Percentiles rank a stretch among this genome's conserved stretches.
These are phyloP conservation scores for Hydra vulgaris DNA, from an alignment of 30 jellyfish, hydroid and myxozoan genomes.

Conservation along the genomic window DNA sequence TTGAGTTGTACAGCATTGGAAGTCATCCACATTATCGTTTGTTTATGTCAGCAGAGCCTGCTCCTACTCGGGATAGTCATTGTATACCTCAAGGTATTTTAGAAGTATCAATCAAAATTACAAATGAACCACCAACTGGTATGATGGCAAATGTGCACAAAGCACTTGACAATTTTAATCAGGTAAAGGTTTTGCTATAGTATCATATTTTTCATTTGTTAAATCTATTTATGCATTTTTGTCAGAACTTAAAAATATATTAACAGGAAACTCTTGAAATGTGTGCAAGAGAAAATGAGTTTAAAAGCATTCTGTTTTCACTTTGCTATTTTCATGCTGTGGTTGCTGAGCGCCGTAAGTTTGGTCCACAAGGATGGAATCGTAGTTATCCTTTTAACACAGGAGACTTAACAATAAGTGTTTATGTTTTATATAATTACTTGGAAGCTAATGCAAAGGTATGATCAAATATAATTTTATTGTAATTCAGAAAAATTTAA, in stretches of 20 bases:
- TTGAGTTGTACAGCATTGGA: conserved; percentile 81
- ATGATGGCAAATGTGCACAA: conserved; percentile 98
- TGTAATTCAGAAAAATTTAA: too few relatives aligned
- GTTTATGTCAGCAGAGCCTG: conserved; percentile 98
- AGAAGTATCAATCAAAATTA: conserved; percentile 87
- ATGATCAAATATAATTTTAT: neutral
- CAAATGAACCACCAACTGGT: conserved; percentile 99
- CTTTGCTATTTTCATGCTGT: conserved; percentile 98
- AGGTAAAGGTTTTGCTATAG: conserved; percentile 61
- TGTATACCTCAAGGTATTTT: conserved; percentile 95
- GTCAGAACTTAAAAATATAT: too few relatives aligned
- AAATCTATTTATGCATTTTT: too few relatives aligned
- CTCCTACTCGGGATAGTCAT: conserved; percentile 98
- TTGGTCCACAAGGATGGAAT: conserved; percentile 99
- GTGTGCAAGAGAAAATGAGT: conserved; percentile 97
- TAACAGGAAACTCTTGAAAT: conserved; percentile 88
- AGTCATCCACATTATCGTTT: conserved; percentile 73
- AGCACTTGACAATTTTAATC: conserved; percentile 91
- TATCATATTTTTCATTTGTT: too few relatives aligned
- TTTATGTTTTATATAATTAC: conserved; percentile 79
- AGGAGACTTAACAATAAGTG: conserved; percentile 96
- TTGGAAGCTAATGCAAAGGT: conserved; percentile 98
- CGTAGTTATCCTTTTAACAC: conserved; percentile 95
- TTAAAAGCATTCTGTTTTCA: conserved; percentile 86
- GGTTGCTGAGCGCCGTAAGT: conserved; percentile 94